Evolutionary conservation across 1,140 invertebrate species (phyloP).

Genomic region (Lasioglossum albipes): DNA sequence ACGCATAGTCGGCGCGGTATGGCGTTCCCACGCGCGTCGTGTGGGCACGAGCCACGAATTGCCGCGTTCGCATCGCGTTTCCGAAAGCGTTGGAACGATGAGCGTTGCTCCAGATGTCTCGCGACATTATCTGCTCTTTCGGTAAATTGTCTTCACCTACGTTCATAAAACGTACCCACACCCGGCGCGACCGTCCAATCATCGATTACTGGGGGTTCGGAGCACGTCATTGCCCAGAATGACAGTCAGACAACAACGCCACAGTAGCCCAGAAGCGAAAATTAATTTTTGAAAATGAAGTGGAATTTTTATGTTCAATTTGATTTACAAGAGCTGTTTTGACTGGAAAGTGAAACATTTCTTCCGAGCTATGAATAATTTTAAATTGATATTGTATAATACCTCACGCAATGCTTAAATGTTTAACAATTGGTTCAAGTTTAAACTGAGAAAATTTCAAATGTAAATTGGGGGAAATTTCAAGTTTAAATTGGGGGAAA

Average conservation of each 20-base stretch:
- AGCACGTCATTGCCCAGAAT: background rate
- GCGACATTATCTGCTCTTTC: constrained; percentile 37
- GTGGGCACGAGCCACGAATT: constrained; percentile 28
- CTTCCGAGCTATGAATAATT: too few relatives aligned
- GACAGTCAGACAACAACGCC: background rate
- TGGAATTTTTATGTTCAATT: too few relatives aligned
- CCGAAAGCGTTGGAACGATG: constrained; percentile 29
- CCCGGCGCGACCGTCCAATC: constrained; percentile 2
- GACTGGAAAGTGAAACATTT: too few relatives aligned
- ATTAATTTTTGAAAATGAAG: too few relatives aligned
- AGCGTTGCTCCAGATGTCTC: constrained; percentile 39
- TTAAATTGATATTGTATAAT: too few relatives aligned
- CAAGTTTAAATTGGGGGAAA: too few relatives aligned
- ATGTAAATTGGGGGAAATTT: too few relatives aligned
- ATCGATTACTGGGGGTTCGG: constrained; percentile 20
- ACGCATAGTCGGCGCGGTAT: background rate
- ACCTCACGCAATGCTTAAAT: too few relatives aligned
- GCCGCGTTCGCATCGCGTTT: constrained; percentile 10
- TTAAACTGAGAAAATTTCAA: too few relatives aligned
- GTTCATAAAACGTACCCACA: constrained; percentile 52
- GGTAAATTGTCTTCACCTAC: constrained; percentile 49
- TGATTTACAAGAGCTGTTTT: too few relatives aligned
- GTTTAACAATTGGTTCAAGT: too few relatives aligned
- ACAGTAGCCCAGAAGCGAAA: too few relatives aligned
- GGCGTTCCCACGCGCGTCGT: constrained; percentile 44